A percentile compares a stretch with the other conserved stretches of the same genome.
Conservation (phyloP, 2,888 invertebrate species). For the Drosophila basisetae region DNA sequence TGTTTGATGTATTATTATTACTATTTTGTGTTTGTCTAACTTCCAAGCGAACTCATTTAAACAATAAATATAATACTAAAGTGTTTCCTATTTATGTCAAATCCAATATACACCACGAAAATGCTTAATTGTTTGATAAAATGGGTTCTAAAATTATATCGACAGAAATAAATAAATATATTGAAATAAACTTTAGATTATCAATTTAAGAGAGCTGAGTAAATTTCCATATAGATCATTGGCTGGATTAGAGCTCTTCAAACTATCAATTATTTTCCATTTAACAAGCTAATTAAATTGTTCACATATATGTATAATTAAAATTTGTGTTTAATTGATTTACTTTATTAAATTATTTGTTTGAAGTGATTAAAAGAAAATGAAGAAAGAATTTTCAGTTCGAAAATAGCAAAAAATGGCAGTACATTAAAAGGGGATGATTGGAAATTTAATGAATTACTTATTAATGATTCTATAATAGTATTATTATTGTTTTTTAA, state of each 20-base stretch:
- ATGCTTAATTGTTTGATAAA: slow-evolving; percentile 67
- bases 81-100: background rate
- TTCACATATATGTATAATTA: slow-evolving; percentile 19
- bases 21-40: background rate
- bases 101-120: background rate
- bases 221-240: background rate
- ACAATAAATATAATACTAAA: background rate
- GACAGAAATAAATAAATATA: slow-evolving; percentile 51
- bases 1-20: too few species aligned
- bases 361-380: background rate
- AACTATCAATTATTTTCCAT: slow-evolving; percentile 22
- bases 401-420: background rate
- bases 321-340: slow-evolving; percentile 32
- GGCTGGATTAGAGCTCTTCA: background rate
- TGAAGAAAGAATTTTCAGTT: background rate
- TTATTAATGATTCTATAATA: slow-evolving; percentile 18
- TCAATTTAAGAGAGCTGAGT: background rate
- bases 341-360: background rate
- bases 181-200: background rate
- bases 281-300: slow-evolving; percentile 52
- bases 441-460: slow-evolving; percentile 12
- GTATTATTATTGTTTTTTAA: slow-evolving; percentile 13
- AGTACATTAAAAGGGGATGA: slow-evolving; percentile 5
- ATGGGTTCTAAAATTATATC: slow-evolving; percentile 60
- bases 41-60: background rate